Base-by-base conservation (phyloP, 2,113 vertebrate species). In the Sigmodon hispidus region DNA sequence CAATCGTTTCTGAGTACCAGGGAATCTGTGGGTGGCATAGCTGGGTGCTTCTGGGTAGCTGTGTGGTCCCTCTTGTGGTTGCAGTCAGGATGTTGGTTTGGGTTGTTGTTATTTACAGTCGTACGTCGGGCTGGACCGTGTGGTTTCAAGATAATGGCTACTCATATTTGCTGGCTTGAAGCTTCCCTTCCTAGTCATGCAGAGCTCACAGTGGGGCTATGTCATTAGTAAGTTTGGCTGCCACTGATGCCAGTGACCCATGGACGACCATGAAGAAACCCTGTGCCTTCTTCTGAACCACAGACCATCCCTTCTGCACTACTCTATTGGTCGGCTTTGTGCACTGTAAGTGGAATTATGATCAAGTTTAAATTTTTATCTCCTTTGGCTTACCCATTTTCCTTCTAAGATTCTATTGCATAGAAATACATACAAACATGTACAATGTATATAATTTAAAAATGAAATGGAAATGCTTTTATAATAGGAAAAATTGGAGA, bases 361-460 rank as follows among this genome's bases (percentile, higher is more conserved):
- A 90, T 93, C 15, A 88, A 80, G 72, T 70, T n/a, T 61, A 90
- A 90, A 91, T 5, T 91, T 90, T 81, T 45, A n/a, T 94, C 70
- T 17, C 40, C 31, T 85, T 77, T 65, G 83, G 43, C 15, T 21
- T 4, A n/a, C 24, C 52, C 88, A 63, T 8, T 16, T 12, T 57
- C 70, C 4, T 89, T 91, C 24, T 96, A 70, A 84, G 24, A 89
- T 17, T 89, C 21, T 86, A 24, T 34, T 63, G 26, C 45, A 63
- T 45, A 43, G 57, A 84, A 83, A 31, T 24, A 43, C 48, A 61
- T 8, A 83, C 13, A 80, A 7, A 91, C 11, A 61, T 4, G n/a
- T n/a, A 21, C 0, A 80, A 59, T 29, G 95, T 45, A 72, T 3
- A 63, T 52, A 85, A 17, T 87, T 69, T 52, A n/a, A 87, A 50